phyloP scores from a whole-genome alignment of 2,797 vertebrate species.

The Vultur gryphus region DNA sequence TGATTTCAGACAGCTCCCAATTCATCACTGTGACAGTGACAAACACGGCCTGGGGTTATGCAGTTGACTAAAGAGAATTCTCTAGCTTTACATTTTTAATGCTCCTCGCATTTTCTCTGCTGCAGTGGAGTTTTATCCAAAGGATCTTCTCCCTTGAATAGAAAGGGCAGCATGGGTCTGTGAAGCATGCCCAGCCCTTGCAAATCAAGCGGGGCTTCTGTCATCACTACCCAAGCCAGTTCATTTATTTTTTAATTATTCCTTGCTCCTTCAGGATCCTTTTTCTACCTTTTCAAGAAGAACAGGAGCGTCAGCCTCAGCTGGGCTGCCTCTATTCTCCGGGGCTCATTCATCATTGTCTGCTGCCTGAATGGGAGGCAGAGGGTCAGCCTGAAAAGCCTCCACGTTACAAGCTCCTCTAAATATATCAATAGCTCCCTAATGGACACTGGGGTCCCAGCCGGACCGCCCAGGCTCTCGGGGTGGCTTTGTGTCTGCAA shows the following conservation, averaged over 20 bases:
- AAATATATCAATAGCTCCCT: conserved; percentile 46
- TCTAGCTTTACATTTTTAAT: conserved; percentile 67
- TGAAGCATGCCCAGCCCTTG: conserved; percentile 43
- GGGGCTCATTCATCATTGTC: conserved; percentile 66
- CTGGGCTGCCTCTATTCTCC: conserved; percentile 47
- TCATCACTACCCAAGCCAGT: conserved; percentile 3
- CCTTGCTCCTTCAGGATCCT: conserved; percentile 25
- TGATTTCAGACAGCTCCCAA: conserved; percentile 23
- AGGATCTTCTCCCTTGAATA: conserved; percentile 44
- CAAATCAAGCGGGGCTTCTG: conserved; percentile 43
- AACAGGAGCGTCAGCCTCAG: conserved; percentile 46
- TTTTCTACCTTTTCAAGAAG: conserved; percentile 50
- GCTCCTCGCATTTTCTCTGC: conserved; percentile 34
- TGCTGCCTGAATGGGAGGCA: conserved; percentile 55
- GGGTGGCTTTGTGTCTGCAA: neutral
- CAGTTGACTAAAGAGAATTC: conserved; percentile 56
- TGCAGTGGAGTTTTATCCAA: conserved; percentile 3
- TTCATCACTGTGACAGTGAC: conserved; percentile 32
- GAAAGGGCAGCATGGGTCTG: conserved; percentile 33
- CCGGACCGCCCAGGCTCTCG: conserved; percentile 35
- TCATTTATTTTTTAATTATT: conserved; percentile 58
- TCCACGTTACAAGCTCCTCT: conserved; percentile 6
- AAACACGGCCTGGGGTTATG: conserved; percentile 44
- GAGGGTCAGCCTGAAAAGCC: conserved; percentile 67
- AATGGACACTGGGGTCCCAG: conserved; percentile 23